These are phyloP conservation scores for Eupithecia exiguata DNA, from an alignment of 2,888 invertebrate species.

Conservation along the genomic window DNA sequence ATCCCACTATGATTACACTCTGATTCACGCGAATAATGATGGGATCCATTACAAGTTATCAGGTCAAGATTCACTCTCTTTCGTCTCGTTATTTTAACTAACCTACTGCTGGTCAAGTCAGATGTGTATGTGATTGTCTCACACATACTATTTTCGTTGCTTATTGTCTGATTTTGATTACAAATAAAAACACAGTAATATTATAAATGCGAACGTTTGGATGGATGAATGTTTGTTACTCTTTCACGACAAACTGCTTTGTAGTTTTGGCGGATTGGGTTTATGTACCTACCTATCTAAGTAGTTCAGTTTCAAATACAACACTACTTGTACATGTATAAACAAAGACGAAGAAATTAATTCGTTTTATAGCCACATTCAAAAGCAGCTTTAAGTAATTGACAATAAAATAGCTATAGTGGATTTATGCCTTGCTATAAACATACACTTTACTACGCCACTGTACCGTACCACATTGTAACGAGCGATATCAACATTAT, in stretches of 20 bases:
- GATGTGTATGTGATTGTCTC: too few relatives aligned
- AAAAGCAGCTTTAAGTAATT: conserved; percentile 1
- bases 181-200: too few relatives aligned
- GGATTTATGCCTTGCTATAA: conserved; percentile 11
- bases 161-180: too few relatives aligned
- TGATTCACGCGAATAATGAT: conserved; percentile 52
- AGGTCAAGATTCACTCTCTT: conserved; percentile 59
- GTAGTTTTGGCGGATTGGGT: too few relatives aligned
- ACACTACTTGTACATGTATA: too few relatives aligned
- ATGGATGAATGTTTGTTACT: too few relatives aligned
- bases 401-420: conserved; percentile 4
- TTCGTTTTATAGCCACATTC: background rate
- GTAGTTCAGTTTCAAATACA: too few relatives aligned
- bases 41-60: conserved; percentile 62
- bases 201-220: too few relatives aligned
- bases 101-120: background rate
- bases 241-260: too few relatives aligned
- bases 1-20: conserved; percentile 55
- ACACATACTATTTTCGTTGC: too few relatives aligned
- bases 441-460: conserved; percentile 1
- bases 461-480: conserved; percentile 16
- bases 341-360: conserved; percentile 7
- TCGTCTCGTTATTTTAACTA: conserved; percentile 9
- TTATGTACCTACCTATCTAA: too few relatives aligned
- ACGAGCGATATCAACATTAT: background rate